These are phyloP conservation scores for Poecilobothrus nobilitatus DNA, from an alignment of 2,888 invertebrate species.

Conservation along the genomic window DNA sequence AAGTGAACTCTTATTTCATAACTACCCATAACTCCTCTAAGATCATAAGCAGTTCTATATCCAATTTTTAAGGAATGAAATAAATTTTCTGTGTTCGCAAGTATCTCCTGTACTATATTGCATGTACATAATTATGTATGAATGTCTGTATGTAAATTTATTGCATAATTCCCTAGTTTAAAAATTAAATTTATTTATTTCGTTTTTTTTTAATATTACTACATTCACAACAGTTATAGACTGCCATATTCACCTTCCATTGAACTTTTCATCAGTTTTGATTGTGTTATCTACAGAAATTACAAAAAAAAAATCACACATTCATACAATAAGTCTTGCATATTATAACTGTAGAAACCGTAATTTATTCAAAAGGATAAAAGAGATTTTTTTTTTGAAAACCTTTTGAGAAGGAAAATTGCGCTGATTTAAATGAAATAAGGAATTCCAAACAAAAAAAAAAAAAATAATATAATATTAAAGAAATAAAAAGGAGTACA, in stretches of 20 bases:
- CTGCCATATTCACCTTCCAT: neutral
- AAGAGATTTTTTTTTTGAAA: neutral
- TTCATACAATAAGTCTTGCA: neutral
- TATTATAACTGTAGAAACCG: too few relatives aligned
- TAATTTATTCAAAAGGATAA: neutral
- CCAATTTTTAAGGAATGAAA: too few relatives aligned
- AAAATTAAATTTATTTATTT: neutral
- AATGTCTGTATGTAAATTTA: neutral
- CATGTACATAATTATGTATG: too few relatives aligned
- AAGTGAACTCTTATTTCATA: too few relatives aligned
- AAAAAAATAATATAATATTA: neutral
- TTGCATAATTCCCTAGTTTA: conserved; percentile 6
- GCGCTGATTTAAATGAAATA: neutral
- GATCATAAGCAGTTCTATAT: too few relatives aligned
- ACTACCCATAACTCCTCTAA: too few relatives aligned
- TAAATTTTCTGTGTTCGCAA: too few relatives aligned
- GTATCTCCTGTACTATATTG: too few relatives aligned
- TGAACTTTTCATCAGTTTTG: conserved; percentile 1
- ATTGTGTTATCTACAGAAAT: neutral
- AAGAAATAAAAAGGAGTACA: neutral
- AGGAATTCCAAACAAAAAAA: neutral
- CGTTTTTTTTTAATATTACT: too few relatives aligned
- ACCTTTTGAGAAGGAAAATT: neutral
- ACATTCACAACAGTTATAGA: neutral
- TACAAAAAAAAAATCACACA: neutral